Conservation (phyloP, 2,113 vertebrate genomes). For the Podilymbus podiceps region DNA sequence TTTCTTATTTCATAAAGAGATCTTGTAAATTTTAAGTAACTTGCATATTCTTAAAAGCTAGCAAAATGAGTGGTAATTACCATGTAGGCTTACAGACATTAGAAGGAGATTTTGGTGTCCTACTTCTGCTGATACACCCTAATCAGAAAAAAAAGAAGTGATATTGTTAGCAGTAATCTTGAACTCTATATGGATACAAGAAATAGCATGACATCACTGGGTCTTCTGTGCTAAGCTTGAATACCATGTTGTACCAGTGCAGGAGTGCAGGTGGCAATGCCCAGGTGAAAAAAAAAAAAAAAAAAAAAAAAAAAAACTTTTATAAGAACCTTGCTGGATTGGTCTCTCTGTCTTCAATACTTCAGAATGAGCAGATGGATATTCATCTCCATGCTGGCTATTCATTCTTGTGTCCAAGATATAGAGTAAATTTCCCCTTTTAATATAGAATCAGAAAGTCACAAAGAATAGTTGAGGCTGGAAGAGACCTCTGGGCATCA, state of each 20-base stretch:
- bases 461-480: neutral
- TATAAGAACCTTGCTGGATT: neutral
- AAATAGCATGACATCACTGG: neutral
- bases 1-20: neutral
- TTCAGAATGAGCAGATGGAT: neutral
- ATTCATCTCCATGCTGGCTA: neutral
- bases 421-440: neutral
- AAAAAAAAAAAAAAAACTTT: neutral
- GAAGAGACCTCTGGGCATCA: neutral
- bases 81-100: neutral
- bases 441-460: neutral
- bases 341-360: neutral
- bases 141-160: neutral
- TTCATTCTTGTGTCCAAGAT: neutral
- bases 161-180: neutral
- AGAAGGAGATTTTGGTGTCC: neutral
- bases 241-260: neutral
- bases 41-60: neutral
- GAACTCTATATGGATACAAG: neutral
- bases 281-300: neutral
- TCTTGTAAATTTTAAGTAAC: constrained; percentile 4
- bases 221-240: neutral
- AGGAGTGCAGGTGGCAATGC: neutral
- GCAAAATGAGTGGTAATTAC: neutral
- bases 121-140: neutral